Percentiles rank a stretch among this genome's conserved stretches.
These are phyloP conservation scores for Chelonus formosanus DNA, from an alignment of 2,888 invertebrate genomes.

Conservation along the genomic window DNA sequence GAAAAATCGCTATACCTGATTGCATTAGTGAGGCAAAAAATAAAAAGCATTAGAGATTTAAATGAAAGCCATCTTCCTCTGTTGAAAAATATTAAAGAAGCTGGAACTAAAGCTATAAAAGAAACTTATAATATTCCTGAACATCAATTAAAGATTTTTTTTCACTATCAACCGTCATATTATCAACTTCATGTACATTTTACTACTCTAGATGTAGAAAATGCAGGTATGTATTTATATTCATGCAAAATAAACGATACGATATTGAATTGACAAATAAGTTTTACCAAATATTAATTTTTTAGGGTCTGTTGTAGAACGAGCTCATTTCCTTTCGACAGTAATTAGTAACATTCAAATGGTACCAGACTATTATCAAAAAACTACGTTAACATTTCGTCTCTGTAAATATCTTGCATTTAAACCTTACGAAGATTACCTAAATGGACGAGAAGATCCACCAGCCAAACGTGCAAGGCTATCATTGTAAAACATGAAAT, in stretches of 20 bases:
- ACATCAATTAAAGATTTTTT: constrained; percentile 81
- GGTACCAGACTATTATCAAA: constrained; percentile 83
- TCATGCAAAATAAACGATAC: too few species aligned
- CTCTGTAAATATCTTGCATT: constrained; percentile 67
- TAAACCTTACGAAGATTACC: constrained; percentile 18
- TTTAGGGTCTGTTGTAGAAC: constrained; percentile 81
- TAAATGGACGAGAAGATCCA: neutral
- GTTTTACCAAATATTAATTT: constrained; percentile 11
- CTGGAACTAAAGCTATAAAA: constrained; percentile 77
- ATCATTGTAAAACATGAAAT: too few species aligned
- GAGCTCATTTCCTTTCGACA: constrained; percentile 85
- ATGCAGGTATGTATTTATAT: constrained; percentile 69
- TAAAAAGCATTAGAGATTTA: constrained; percentile 88
- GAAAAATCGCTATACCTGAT: constrained; percentile 82
- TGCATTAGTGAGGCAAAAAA: constrained; percentile 78
- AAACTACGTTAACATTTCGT: constrained; percentile 81
- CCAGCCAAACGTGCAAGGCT: too few species aligned
- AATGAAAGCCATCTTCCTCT: constrained; percentile 80
- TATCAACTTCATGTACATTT: constrained; percentile 97
- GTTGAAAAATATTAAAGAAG: constrained; percentile 80
- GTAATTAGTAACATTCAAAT: constrained; percentile 92
- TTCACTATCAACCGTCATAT: constrained; percentile 97
- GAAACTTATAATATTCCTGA: constrained; percentile 77
- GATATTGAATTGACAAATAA: neutral
- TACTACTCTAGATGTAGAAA: constrained; percentile 80